Percentiles rank a stretch among this genome's conserved stretches.
Conservation (phyloP, 2,113 vertebrate genomes). For the Salvelinus fontinalis region DNA sequence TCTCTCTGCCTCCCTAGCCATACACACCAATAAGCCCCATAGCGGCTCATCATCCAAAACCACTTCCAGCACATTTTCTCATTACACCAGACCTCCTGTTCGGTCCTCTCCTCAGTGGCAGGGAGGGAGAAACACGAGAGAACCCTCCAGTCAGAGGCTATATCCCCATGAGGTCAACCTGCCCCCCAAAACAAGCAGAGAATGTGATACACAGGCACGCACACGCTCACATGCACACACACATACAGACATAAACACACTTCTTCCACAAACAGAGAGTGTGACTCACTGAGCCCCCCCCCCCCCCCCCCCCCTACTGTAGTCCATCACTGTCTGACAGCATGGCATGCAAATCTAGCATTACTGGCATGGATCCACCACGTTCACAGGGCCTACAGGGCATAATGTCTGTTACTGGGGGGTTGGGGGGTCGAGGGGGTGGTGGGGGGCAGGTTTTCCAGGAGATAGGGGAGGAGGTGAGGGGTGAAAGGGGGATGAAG, state of each 20-base stretch:
- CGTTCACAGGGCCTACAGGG: too few species aligned
- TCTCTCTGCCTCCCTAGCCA: neutral
- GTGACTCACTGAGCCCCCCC: constrained; percentile 4
- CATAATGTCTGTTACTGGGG: neutral
- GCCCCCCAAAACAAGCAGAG: neutral
- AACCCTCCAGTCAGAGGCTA: neutral
- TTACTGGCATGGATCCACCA: too few species aligned
- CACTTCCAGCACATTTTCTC: constrained; percentile 56
- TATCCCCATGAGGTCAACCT: neutral
- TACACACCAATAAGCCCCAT: constrained; percentile 41
- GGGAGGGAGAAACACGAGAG: constrained; percentile 12
- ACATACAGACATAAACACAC: constrained; percentile 7
- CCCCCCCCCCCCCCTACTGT: too few species aligned
- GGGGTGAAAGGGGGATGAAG: too few species aligned
- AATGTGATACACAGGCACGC: neutral
- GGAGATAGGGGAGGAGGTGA: too few species aligned
- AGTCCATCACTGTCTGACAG: neutral
- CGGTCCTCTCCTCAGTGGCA: constrained; percentile 39
- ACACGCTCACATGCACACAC: neutral
- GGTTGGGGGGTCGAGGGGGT: too few species aligned
- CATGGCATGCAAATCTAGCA: neutral
- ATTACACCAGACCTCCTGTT: constrained; percentile 45
- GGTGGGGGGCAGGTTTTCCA: too few species aligned
- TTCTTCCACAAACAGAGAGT: constrained; percentile 1
- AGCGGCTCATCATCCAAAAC: constrained; percentile 44